phyloP scores from a whole-genome alignment of 2,888 invertebrate species.

The Axea sp. region DNA sequence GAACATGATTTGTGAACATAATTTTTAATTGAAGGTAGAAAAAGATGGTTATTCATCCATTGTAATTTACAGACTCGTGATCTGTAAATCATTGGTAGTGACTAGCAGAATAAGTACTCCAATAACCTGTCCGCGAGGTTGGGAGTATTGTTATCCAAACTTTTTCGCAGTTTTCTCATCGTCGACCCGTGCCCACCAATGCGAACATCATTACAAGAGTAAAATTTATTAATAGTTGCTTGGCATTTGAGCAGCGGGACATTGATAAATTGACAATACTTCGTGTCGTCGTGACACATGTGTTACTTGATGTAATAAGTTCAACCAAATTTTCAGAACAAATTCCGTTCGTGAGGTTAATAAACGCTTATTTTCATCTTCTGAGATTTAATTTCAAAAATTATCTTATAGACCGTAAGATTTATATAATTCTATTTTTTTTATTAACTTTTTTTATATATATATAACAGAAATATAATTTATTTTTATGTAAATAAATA shows the following conservation, averaged over 20 bases:
- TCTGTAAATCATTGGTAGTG: constrained; percentile 3
- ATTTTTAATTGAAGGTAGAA: constrained; percentile 29
- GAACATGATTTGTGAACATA: too few relatives aligned
- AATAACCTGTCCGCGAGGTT: constrained; percentile 43
- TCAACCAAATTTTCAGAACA: constrained; percentile 32
- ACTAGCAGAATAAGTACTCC: constrained; percentile 50
- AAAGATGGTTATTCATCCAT: not conserved
- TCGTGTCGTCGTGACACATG: constrained; percentile 33
- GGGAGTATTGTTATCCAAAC: constrained; percentile 41
- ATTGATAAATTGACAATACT: constrained; percentile 60
- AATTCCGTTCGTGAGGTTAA: not conserved
- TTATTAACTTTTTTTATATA: not conserved
- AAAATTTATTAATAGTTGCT: constrained; percentile 56
- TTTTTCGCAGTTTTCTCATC: constrained; percentile 61
- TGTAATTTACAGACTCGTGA: not conserved
- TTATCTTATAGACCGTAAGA: too few relatives aligned
- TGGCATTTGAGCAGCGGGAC: constrained; percentile 35
- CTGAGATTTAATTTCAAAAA: too few relatives aligned
- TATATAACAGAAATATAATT: too few relatives aligned
- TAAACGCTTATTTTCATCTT: constrained; percentile 14
- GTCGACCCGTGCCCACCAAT: too few relatives aligned
- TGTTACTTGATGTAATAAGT: constrained; percentile 44
- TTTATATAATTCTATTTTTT: too few relatives aligned
- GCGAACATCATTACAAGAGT: constrained; percentile 31
- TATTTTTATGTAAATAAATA: too few relatives aligned